Evolutionary conservation across 1,140 invertebrate species (phyloP).

Genomic region (Neodiprion pinetum): DNA sequence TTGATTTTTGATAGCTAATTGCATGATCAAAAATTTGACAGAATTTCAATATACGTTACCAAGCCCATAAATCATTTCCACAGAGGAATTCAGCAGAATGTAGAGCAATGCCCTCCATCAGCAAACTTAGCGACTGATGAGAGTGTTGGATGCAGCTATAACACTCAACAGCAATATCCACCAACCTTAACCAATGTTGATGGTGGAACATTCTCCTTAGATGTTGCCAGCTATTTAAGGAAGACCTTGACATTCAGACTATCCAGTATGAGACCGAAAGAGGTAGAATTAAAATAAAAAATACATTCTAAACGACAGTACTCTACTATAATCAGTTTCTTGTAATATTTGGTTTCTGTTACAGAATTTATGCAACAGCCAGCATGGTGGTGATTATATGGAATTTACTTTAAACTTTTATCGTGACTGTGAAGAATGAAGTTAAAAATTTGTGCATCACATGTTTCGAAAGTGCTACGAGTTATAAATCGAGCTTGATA

Average conservation of each 20-base stretch:
- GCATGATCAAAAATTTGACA: neutral
- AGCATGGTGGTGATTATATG: conserved; percentile 50
- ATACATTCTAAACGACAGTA: neutral
- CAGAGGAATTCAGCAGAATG: conserved; percentile 55
- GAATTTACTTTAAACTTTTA: conserved; percentile 57
- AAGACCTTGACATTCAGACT: conserved; percentile 55
- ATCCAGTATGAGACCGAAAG: conserved; percentile 53
- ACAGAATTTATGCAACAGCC: conserved; percentile 56
- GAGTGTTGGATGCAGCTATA: conserved; percentile 44
- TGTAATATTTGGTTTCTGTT: conserved; percentile 25
- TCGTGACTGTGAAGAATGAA: conserved; percentile 54
- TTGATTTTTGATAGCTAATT: too few relatives aligned
- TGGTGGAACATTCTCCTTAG: conserved; percentile 49
- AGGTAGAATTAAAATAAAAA: conserved; percentile 40
- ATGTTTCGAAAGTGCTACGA: neutral
- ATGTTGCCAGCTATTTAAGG: conserved; percentile 53
- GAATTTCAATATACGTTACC: conserved; percentile 13
- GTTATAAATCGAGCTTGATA: too few relatives aligned
- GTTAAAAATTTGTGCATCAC: neutral
- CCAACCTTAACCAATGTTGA: conserved; percentile 49
- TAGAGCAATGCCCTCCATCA: conserved; percentile 46
- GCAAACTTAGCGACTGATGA: conserved; percentile 41
- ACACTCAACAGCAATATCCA: conserved; percentile 42
- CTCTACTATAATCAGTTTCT: neutral
- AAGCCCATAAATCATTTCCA: neutral